Conservation (phyloP, 2,888 invertebrate genomes). For the Stictocephala bisonia region DNA sequence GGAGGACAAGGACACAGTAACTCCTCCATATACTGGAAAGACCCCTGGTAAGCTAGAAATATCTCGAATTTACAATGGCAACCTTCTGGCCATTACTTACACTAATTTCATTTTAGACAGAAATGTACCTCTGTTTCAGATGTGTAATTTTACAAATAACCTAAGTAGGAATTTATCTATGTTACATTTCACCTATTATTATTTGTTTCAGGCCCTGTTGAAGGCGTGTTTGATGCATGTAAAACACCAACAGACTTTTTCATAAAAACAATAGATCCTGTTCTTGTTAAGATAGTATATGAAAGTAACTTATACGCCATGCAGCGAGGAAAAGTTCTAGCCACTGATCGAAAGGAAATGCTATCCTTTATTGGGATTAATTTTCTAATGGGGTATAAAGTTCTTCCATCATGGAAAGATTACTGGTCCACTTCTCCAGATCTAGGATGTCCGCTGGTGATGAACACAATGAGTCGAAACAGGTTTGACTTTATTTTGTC, state of each 20-base stretch:
- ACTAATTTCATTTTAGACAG: too few relatives aligned
- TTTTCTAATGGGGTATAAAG: conserved; percentile 40
- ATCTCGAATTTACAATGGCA: too few relatives aligned
- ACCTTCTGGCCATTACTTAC: too few relatives aligned
- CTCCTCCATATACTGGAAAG: too few relatives aligned
- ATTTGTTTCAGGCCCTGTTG: conserved; percentile 32
- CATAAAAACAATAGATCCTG: neutral
- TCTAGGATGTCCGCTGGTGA: conserved; percentile 42
- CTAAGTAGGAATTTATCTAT: too few relatives aligned
- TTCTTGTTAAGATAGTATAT: conserved; percentile 33
- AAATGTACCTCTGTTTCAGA: too few relatives aligned
- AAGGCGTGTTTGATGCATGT: conserved; percentile 30
- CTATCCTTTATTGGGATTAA: conserved; percentile 46
- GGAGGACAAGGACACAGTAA: too few relatives aligned
- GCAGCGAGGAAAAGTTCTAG: conserved; percentile 42
- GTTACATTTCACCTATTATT: too few relatives aligned
- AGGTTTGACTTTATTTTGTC: conserved; percentile 49
- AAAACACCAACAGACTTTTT: conserved; percentile 38
- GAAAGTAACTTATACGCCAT: conserved; percentile 48
- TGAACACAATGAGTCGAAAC: conserved; percentile 48
- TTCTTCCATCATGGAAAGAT: conserved; percentile 20
- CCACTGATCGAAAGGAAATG: conserved; percentile 37
- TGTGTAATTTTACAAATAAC: too few relatives aligned
- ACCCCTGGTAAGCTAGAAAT: too few relatives aligned
- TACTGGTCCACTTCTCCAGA: conserved; percentile 43